Conservation (phyloP, 2,113 vertebrate species). For the Sphyrna mokarran region DNA sequence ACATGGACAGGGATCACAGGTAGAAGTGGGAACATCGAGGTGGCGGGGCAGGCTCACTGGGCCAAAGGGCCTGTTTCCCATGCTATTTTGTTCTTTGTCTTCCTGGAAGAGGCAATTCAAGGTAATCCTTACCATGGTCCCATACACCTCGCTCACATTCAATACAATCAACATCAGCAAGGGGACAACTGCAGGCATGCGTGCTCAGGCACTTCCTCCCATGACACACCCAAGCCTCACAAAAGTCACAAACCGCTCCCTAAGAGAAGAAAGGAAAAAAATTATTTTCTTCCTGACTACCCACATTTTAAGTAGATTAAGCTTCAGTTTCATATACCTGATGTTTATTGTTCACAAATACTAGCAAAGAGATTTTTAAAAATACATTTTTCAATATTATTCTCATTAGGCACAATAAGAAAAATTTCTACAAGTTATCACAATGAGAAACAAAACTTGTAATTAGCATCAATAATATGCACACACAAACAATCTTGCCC, state of each 20-base stretch:
- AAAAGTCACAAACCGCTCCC: constrained; percentile 97
- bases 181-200: constrained; percentile 81
- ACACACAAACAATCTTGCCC: background rate
- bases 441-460: background rate
- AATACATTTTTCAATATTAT: background rate
- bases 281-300: background rate
- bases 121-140: constrained; percentile 79
- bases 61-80: too few relatives aligned
- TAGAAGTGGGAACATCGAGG: too few relatives aligned
- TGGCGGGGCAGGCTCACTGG: too few relatives aligned
- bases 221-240: constrained; percentile 96
- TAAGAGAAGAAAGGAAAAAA: constrained; percentile 44
- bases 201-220: constrained; percentile 89
- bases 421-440: background rate
- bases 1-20: too few relatives aligned
- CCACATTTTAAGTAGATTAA: background rate
- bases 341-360: background rate
- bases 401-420: background rate
- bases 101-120: background rate
- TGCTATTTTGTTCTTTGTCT: too few relatives aligned
- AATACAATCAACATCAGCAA: constrained; percentile 82
- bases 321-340: background rate
- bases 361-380: background rate
- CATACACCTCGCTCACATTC: constrained; percentile 91
- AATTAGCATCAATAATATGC: background rate